A percentile compares a stretch with the other conserved stretches of the same genome.
phyloP scores from a whole-genome alignment of 2,113 vertebrate genomes.

The Neolamprologus devosi region DNA sequence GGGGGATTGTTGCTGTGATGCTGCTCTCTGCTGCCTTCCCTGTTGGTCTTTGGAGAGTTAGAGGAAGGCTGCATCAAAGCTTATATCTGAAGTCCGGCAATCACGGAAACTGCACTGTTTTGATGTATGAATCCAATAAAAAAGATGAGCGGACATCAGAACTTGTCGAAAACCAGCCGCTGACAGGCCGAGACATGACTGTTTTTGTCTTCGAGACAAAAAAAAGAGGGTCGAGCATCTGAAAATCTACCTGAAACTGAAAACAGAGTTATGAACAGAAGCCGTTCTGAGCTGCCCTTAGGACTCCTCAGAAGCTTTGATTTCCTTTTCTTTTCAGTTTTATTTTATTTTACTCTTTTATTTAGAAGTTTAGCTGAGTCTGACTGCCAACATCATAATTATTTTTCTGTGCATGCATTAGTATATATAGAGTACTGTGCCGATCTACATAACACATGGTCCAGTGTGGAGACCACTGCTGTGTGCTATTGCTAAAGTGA shows the following conservation, averaged over 20 bases:
- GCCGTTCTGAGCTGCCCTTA: not conserved
- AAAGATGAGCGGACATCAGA: conserved; percentile 52
- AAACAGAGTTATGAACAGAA: conserved; percentile 16
- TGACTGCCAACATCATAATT: not conserved
- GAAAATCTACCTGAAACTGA: conserved; percentile 42
- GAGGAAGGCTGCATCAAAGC: conserved; percentile 61
- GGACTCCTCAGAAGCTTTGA: not conserved
- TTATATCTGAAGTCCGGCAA: conserved; percentile 43
- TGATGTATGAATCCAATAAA: conserved; percentile 61
- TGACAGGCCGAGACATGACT: conserved; percentile 29
- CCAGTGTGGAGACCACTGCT: conserved; percentile 12
- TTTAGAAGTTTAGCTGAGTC: not conserved
- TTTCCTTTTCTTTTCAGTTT: not conserved
- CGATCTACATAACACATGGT: conserved; percentile 12
- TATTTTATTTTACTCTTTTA: not conserved
- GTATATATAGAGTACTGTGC: not conserved
- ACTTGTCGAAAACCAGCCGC: conserved; percentile 24
- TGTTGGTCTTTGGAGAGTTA: conserved; percentile 54
- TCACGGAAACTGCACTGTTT: conserved; percentile 51
- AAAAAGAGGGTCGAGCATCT: conserved; percentile 24
- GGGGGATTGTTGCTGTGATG: conserved; percentile 64
- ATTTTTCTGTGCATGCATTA: not conserved
- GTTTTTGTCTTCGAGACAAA: conserved; percentile 12
- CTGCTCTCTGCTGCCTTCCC: conserved; percentile 57
- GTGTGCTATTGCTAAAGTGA: conserved; percentile 41